Evolutionary conservation across 2,888 invertebrate species (phyloP).

Genomic region (Drosophila fungiperda): DNA sequence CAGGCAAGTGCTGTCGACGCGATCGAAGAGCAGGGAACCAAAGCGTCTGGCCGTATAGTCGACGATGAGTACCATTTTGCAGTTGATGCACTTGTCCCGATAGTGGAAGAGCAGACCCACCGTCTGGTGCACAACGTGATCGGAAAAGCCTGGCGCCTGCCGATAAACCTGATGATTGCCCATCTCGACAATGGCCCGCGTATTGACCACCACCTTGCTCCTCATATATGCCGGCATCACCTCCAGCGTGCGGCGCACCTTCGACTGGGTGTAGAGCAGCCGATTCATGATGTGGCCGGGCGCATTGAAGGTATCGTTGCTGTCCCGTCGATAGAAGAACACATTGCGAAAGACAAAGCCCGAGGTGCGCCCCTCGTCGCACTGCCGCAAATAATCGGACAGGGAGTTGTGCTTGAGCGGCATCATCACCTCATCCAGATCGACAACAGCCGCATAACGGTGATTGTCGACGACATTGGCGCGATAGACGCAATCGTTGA

Average conservation of each 20-base stretch:
- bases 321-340: slow-evolving; percentile 86
- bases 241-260: slow-evolving; percentile 81
- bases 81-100: slow-evolving; percentile 82
- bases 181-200: slow-evolving; percentile 93
- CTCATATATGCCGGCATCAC: slow-evolving; percentile 89
- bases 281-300: slow-evolving; percentile 78
- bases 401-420: slow-evolving; percentile 91
- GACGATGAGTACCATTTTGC: slow-evolving; percentile 74
- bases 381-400: slow-evolving; percentile 83
- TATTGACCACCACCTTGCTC: slow-evolving; percentile 94
- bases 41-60: slow-evolving; percentile 83
- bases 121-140: slow-evolving; percentile 76
- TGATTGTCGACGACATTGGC: slow-evolving; percentile 90
- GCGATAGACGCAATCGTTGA: slow-evolving; percentile 96
- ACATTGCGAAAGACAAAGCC: slow-evolving; percentile 85
- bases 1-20: slow-evolving; percentile 81
- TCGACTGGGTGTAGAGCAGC: slow-evolving; percentile 84
- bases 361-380: slow-evolving; percentile 82
- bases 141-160: slow-evolving; percentile 73
- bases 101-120: slow-evolving; percentile 84
- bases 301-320: slow-evolving; percentile 83
- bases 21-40: slow-evolving; percentile 82
- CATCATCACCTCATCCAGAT: slow-evolving; percentile 94
- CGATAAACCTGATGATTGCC: slow-evolving; percentile 93
- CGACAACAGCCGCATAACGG: slow-evolving; percentile 93